These are phyloP conservation scores for Bubo blakistoni DNA, from an alignment of 2,113 vertebrate genomes.

Conservation along the genomic window DNA sequence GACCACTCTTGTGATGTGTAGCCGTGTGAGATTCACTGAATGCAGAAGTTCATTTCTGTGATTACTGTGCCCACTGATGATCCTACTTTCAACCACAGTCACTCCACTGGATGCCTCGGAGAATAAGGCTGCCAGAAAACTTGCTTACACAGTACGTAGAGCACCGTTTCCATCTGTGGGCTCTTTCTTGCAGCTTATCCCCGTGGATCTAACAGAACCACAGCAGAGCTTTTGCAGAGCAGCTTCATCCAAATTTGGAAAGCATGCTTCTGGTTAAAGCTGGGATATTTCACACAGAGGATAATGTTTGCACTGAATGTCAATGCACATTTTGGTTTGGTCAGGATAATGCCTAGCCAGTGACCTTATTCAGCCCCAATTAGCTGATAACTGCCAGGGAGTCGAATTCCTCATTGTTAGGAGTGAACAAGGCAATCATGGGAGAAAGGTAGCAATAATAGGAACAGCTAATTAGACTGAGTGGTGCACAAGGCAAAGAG, in stretches of 20 bases:
- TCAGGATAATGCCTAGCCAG: constrained; percentile 1
- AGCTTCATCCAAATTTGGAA: background rate
- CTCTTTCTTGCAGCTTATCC: background rate
- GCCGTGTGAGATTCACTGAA: background rate
- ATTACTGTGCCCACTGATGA: background rate
- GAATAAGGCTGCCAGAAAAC: background rate
- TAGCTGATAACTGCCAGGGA: constrained; percentile 29
- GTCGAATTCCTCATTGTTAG: constrained; percentile 5
- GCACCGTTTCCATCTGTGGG: background rate
- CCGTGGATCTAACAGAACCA: background rate
- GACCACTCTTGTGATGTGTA: background rate
- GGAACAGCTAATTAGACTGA: constrained; percentile 32
- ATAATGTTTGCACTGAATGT: constrained; percentile 18
- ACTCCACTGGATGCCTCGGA: background rate
- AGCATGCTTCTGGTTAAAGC: background rate
- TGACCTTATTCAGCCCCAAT: constrained; percentile 54
- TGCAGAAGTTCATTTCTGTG: background rate
- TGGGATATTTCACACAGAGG: background rate
- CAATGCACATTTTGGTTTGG: background rate
- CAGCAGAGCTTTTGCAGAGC: background rate
- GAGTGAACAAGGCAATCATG: constrained; percentile 33
- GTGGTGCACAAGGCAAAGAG: background rate
- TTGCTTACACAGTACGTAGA: background rate
- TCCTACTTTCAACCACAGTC: background rate
- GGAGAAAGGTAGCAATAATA: constrained; percentile 39